Base-by-base conservation (phyloP, 2,888 invertebrate genomes). In the Gibbula magus region DNA sequence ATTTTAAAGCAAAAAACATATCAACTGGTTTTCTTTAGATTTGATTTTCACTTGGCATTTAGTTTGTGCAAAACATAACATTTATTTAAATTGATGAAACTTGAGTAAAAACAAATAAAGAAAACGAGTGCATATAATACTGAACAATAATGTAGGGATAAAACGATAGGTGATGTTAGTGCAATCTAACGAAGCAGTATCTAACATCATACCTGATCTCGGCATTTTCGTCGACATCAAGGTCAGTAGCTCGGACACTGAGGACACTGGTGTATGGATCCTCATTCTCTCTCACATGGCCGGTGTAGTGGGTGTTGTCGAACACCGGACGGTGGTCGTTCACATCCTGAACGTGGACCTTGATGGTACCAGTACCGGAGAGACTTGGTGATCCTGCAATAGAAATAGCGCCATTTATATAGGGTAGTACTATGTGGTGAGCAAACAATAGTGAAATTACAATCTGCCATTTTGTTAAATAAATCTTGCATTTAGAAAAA, bases 251-350 rank as follows among this genome's bases (percentile, higher is more conserved):
- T 61, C 82, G 82, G 75, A 90, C 88, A 20, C 83, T 84, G 54
- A 89, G 77, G 3, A 90, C 88, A 5, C 81, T 80, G 1, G 88
- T 87, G 29, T 86, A 81, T 0, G 77, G 39, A 8, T 78, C 53
- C 20, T 81, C 77, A 61, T 89, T 88, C 78, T 90, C 91, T 20
- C 79, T 67, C 18, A 91, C 84, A 75, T 88, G 87, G 20, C 89
- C 89, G 0, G 86, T 73, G 75, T 89, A 90, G 5, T 83, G 83
- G 20, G 86, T 85, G 88, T 88, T 88, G 87, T 96, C 96, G 92
- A 98, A 98, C 88, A 96, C 95, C 0, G 98, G 98, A 86, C 96
- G 95, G 92, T 98, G 97, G 92, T 98, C 98, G 93, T 98, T 98
- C 80, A 97, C 96, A 93, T 99, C 99, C 93, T 97, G 96, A 13